Evolutionary conservation across 2,888 invertebrate genomes (phyloP).

Genomic region (Cerastis leucographa): DNA sequence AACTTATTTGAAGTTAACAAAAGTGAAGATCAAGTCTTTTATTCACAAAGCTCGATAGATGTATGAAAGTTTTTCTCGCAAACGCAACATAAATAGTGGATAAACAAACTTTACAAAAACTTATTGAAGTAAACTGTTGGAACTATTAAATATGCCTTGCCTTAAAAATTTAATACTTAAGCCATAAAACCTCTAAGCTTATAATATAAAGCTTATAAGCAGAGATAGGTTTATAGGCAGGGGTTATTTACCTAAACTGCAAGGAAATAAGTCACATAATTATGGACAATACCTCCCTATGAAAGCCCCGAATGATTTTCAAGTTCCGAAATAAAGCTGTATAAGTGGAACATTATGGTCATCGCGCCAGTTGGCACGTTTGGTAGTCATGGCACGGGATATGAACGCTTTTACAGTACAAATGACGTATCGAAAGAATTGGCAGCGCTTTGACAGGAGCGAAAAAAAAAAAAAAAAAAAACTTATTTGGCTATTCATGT

Average conservation of each 20-base stretch:
- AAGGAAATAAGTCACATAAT: not conserved
- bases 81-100: too few species aligned
- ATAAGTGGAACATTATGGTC: not conserved
- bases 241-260: too few species aligned
- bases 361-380: not conserved
- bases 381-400: not conserved
- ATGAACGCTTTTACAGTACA: conserved; percentile 6
- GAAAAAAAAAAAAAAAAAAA: not conserved
- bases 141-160: too few species aligned
- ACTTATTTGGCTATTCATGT: not conserved
- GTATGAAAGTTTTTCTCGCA: too few species aligned
- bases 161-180: too few species aligned
- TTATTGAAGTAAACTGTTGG: too few species aligned
- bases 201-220: too few species aligned
- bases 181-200: too few species aligned
- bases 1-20: not conserved
- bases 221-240: too few species aligned
- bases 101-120: too few species aligned
- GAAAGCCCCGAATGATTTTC: not conserved
- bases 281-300: not conserved
- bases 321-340: not conserved
- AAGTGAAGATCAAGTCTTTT: too few species aligned
- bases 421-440: conserved; percentile 48
- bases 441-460: conserved; percentile 27
- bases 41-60: too few species aligned